Percentiles rank a stretch among this genome's conserved stretches.
Evolutionary conservation across 2,113 vertebrate genomes (phyloP).

Genomic region (Poeciliopsis occidentalis): DNA sequence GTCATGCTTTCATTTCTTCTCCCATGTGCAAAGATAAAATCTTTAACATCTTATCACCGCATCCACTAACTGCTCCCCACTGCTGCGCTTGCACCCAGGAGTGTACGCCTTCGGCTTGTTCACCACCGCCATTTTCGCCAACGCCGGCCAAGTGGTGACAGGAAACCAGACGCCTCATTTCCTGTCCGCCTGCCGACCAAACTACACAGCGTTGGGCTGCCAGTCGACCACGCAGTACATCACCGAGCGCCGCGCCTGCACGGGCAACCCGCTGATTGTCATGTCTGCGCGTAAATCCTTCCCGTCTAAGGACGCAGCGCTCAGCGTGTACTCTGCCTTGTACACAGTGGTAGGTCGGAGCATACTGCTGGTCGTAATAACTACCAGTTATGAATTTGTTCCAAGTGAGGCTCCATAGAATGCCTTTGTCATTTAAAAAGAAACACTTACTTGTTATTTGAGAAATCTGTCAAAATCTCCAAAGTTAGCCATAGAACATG

Average conservation of each 20-base stretch:
- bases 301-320: slow-evolving; percentile 90
- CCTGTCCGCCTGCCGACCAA: slow-evolving; percentile 89
- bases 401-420: neutral
- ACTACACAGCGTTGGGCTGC: slow-evolving; percentile 91
- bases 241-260: slow-evolving; percentile 85
- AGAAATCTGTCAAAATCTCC: neutral
- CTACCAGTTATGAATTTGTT: neutral
- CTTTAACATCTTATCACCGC: neutral
- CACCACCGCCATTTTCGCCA: slow-evolving; percentile 90
- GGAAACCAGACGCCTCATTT: slow-evolving; percentile 92
- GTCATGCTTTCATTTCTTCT: neutral
- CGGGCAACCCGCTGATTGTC: slow-evolving; percentile 85
- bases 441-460: neutral
- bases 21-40: neutral
- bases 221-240: slow-evolving; percentile 83
- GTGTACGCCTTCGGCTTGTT: slow-evolving; percentile 92
- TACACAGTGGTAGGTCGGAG: slow-evolving; percentile 86
- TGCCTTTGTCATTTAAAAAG: neutral
- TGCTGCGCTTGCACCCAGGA: slow-evolving; percentile 70
- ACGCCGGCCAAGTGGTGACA: slow-evolving; percentile 91
- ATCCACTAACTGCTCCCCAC: neutral
- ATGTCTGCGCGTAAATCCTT: slow-evolving; percentile 88
- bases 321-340: slow-evolving; percentile 85
- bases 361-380: neutral
- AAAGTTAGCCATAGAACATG: neutral